Evolutionary conservation across 2,888 invertebrate genomes (phyloP).

Genomic region (Hoplodrina blanda): DNA sequence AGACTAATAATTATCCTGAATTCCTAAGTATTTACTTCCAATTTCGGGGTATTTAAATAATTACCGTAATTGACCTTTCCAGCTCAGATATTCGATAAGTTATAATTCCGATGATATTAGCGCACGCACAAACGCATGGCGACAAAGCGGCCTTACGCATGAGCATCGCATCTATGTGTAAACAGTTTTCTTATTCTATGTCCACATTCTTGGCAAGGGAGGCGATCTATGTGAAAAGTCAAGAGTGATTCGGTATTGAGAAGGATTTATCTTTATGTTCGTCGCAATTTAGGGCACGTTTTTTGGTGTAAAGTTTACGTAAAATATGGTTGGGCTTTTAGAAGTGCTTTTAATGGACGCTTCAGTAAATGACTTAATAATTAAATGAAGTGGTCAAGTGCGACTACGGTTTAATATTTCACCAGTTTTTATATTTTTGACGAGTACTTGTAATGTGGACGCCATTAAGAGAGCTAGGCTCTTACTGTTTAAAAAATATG

Average conservation of each 20-base stretch:
- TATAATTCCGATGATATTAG: too few relatives aligned
- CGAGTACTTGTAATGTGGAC: too few relatives aligned
- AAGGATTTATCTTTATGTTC: slow-evolving; percentile 55
- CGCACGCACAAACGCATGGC: too few relatives aligned
- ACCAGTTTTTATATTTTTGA: not conserved
- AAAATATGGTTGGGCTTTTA: slow-evolving; percentile 9
- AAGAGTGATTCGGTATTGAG: slow-evolving; percentile 49
- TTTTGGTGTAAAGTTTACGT: slow-evolving; percentile 22
- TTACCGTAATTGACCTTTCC: too few relatives aligned
- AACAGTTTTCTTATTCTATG: not conserved
- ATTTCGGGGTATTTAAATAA: too few relatives aligned
- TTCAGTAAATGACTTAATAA: slow-evolving; percentile 5
- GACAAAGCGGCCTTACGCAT: too few relatives aligned
- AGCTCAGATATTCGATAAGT: too few relatives aligned
- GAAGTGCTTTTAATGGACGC: not conserved
- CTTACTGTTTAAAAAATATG: too few relatives aligned
- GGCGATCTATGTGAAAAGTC: slow-evolving; percentile 39
- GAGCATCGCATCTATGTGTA: slow-evolving; percentile 2
- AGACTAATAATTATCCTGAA: too few relatives aligned
- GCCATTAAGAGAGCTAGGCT: too few relatives aligned
- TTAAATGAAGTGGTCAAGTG: slow-evolving; percentile 1
- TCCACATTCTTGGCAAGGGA: slow-evolving; percentile 27
- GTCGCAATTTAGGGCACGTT: slow-evolving; percentile 42
- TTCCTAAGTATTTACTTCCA: too few relatives aligned
- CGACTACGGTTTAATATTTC: not conserved